Base-by-base conservation (phyloP, 2,888 invertebrate species). In the Ephialtes manifestator region DNA sequence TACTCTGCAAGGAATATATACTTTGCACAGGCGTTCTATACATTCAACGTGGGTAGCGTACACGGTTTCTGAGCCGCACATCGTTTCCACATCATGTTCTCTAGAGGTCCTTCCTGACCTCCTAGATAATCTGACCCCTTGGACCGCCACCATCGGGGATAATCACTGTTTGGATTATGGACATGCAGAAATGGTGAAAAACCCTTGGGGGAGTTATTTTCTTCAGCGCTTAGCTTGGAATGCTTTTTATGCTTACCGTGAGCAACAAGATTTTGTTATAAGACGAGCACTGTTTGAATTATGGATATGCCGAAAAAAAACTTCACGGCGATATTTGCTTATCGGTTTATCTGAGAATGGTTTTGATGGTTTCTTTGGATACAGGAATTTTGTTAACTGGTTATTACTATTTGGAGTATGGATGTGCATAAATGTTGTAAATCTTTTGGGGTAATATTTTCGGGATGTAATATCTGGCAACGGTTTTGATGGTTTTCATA, bases 11-110 rank as follows among this genome's bases (percentile, higher is more conserved):
- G 46, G 46, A 46, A 1, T 63, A 31, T 63, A 63, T 35, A 18
- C 60, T 15, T 35, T 18, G 35, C 63, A 18, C 8, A 8, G 63
- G 35, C 31, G 18, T 18, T 63, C n/a, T 31, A 63, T 63, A n/a
- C 31, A 28, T 55, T 31, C 15, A 67, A 65, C 39, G 4, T 35
- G 31, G 53, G 28, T 53, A 1, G 28, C 1, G 13, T 13, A 24
- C 18, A 4, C 5, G 18, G 53, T 71, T 35, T 71, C 51, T 11
- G 35, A 53, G 35, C 11, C 31, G 31, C 51, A 24, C 18, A 46
- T 65, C 65, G 39, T 51, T 53, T 15, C 18, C 70, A n/a, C 70
- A 48, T 28, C 51, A 28, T 48, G 18, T 53, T 53, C 53, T 24
- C 15, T 31, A 10, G 11, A 51, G 46, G 7, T 31, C 53, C 11